A percentile compares a stretch with the other conserved stretches of the same genome.
These are phyloP conservation scores for Poeciliopsis gracilis DNA, from an alignment of 2,797 vertebrate genomes.

Conservation along the genomic window DNA sequence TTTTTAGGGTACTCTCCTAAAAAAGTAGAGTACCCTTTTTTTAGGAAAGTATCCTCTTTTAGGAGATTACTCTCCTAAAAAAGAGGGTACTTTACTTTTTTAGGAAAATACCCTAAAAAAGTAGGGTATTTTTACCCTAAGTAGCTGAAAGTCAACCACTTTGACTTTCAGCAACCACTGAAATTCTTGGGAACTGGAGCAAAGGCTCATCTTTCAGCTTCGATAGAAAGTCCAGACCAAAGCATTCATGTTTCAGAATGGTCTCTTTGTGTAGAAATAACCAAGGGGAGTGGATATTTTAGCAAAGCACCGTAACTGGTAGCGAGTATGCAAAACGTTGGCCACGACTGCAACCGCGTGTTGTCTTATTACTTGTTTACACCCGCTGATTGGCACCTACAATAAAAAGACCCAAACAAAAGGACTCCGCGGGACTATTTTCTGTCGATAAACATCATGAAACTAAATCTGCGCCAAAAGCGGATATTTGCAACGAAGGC, in stretches of 20 bases:
- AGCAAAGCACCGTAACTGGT: neutral
- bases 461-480: neutral
- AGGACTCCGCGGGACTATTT: neutral
- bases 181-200: neutral
- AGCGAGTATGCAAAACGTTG: neutral
- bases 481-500: slow-evolving; percentile 36
- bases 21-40: no score
- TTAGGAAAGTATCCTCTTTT: no score
- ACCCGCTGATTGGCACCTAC: neutral
- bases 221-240: neutral
- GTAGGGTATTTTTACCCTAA: no score
- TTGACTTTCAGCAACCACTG: neutral
- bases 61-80: no score
- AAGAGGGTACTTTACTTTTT: no score
- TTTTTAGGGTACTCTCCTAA: neutral
- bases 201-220: neutral
- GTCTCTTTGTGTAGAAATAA: neutral
- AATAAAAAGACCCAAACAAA: neutral
- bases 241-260: neutral
- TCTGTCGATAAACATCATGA: neutral
- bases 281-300: neutral
- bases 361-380: neutral
- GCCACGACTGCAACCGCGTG: neutral
- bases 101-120: no score
- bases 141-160: no score